Conservation (phyloP, 2,888 invertebrate species). For the Chesias legatella region DNA sequence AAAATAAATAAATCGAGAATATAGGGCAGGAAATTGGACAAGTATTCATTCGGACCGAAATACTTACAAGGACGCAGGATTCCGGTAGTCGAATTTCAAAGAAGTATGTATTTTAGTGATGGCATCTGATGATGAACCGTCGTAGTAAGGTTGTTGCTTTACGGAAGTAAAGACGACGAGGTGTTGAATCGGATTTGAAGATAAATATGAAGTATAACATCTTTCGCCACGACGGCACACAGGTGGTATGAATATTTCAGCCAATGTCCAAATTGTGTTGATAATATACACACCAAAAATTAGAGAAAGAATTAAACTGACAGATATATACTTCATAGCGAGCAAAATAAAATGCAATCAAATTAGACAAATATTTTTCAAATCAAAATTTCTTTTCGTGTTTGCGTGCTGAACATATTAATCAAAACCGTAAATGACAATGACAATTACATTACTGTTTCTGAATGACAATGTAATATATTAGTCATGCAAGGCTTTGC, state of each 20-base stretch:
- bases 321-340: slow-evolving; percentile 76
- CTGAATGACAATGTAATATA: too few relatives aligned
- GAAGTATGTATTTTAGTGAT: slow-evolving; percentile 81
- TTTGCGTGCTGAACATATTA: too few relatives aligned
- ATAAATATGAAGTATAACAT: slow-evolving; percentile 86
- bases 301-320: slow-evolving; percentile 82
- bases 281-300: slow-evolving; percentile 85
- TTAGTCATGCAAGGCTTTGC: too few relatives aligned
- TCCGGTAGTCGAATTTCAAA: slow-evolving; percentile 84
- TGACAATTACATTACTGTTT: too few relatives aligned
- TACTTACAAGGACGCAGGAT: slow-evolving; percentile 62
- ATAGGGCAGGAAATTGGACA: background rate
- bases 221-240: slow-evolving; percentile 82
- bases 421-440: too few relatives aligned
- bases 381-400: too few relatives aligned
- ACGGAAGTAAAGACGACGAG: slow-evolving; percentile 85
- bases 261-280: slow-evolving; percentile 88
- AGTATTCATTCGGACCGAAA: background rate
- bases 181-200: slow-evolving; percentile 84
- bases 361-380: too few relatives aligned
- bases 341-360: too few relatives aligned
- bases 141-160: slow-evolving; percentile 76
- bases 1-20: background rate
- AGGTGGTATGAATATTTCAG: slow-evolving; percentile 86
- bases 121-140: slow-evolving; percentile 59